These are phyloP conservation scores for Piaya cayana DNA, from an alignment of 2,113 vertebrate genomes.

Conservation along the genomic window DNA sequence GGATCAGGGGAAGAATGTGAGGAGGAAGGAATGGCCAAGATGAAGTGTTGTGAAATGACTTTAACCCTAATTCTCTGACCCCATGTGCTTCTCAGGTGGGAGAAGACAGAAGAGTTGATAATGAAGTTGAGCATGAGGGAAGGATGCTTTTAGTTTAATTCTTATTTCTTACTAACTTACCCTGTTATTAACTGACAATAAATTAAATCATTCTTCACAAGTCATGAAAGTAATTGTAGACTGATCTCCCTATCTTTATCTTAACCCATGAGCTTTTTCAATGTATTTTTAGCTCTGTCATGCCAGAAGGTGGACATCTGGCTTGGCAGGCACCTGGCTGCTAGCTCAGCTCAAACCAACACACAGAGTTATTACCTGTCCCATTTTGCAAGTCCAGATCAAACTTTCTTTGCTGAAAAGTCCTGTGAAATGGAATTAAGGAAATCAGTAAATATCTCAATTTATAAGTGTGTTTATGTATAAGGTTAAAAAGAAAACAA, in stretches of 20 bases:
- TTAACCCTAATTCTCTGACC: fast-evolving
- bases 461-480: background rate
- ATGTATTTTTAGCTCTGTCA: background rate
- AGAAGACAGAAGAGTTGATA: background rate
- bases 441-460: background rate
- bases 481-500: background rate
- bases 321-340: background rate
- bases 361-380: background rate
- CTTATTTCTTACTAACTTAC: background rate
- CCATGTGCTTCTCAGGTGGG: background rate
- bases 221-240: background rate
- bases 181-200: background rate
- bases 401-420: background rate
- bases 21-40: background rate
- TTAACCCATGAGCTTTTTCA: background rate
- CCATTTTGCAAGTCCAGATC: background rate
- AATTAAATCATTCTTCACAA: background rate
- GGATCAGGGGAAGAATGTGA: background rate
- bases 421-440: fast-evolving
- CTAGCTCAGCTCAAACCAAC: background rate
- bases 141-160: background rate
- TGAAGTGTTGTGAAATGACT: background rate
- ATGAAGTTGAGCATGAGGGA: background rate
- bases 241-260: background rate
- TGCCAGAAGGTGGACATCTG: background rate